phyloP scores from a whole-genome alignment of 30 jellyfish, hydroid and myxozoan species.

The Phacellophora camtschatica region DNA sequence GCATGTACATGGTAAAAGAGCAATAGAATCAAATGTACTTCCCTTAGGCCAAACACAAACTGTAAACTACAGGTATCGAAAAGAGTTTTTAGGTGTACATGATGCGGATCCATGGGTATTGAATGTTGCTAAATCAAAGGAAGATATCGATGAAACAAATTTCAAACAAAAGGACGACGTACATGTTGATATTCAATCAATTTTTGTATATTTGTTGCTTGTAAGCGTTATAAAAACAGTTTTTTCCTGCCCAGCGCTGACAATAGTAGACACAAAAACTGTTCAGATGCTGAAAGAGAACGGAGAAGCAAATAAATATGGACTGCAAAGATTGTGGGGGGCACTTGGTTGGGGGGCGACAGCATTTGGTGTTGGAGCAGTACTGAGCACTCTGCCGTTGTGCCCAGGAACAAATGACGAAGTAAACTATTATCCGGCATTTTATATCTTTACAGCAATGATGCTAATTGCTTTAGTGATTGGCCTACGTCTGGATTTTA shows the following conservation, averaged over 20 bases:
- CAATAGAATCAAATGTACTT: background rate
- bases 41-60: background rate
- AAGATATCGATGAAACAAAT: constrained; percentile 34
- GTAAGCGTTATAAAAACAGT: constrained; percentile 83
- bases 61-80: background rate
- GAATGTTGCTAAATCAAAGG: constrained; percentile 59
- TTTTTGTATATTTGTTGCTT: constrained; percentile 63
- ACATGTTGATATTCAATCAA: constrained; percentile 62
- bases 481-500: constrained; percentile 78
- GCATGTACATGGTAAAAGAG: constrained; percentile 71
- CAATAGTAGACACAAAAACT: constrained; percentile 89
- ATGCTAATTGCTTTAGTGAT: constrained; percentile 70
- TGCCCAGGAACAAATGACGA: constrained; percentile 93
- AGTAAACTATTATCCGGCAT: constrained; percentile 92
- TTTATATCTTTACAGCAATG: constrained; percentile 73
- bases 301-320: constrained; percentile 80
- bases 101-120: constrained; percentile 77
- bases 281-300: constrained; percentile 73
- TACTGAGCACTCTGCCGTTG: constrained; percentile 69
- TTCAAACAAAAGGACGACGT: constrained; percentile 63
- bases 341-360: constrained; percentile 91
- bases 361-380: constrained; percentile 92
- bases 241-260: constrained; percentile 87
- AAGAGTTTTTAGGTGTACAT: constrained; percentile 20
- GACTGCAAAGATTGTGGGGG: constrained; percentile 96